Evolutionary conservation across 2,888 invertebrate species (phyloP).

Genomic region (Plutella xylostella): DNA sequence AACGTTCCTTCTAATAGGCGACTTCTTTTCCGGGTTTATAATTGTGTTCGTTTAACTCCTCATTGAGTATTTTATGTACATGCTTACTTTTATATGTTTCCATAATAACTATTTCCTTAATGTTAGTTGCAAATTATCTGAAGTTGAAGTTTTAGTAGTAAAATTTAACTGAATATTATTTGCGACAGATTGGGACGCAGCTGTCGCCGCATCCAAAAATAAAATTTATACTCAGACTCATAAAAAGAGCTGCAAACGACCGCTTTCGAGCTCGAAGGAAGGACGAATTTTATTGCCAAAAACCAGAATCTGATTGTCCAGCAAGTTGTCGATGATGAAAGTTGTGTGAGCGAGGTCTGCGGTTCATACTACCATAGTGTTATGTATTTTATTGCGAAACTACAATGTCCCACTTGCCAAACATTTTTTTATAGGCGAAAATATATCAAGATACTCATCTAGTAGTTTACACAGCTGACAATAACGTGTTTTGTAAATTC

Average conservation of each 20-base stretch:
- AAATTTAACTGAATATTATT: slow-evolving; percentile 10
- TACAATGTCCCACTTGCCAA: no score
- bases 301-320: slow-evolving; percentile 20
- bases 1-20: not conserved
- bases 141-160: not conserved
- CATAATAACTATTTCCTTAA: slow-evolving; percentile 6
- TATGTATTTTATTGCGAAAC: not conserved
- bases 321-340: slow-evolving; percentile 19
- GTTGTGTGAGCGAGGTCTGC: slow-evolving; percentile 8
- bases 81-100: no score
- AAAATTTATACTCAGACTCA: slow-evolving; percentile 19
- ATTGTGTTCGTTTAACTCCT: no score
- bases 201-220: slow-evolving; percentile 21
- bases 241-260: slow-evolving; percentile 19
- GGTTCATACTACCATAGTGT: no score
- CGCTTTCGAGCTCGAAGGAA: slow-evolving; percentile 22
- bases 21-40: no score
- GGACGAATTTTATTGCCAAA: slow-evolving; percentile 22
- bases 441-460: no score
- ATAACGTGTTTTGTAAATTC: no score
- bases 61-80: no score
- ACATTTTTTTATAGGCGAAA: not conserved
- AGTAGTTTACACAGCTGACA: no score
- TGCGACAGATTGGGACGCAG: slow-evolving; percentile 12
- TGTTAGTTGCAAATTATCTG: slow-evolving; percentile 5